phyloP scores from a whole-genome alignment of 2,888 invertebrate genomes.

The Dryobotodes eremita region DNA sequence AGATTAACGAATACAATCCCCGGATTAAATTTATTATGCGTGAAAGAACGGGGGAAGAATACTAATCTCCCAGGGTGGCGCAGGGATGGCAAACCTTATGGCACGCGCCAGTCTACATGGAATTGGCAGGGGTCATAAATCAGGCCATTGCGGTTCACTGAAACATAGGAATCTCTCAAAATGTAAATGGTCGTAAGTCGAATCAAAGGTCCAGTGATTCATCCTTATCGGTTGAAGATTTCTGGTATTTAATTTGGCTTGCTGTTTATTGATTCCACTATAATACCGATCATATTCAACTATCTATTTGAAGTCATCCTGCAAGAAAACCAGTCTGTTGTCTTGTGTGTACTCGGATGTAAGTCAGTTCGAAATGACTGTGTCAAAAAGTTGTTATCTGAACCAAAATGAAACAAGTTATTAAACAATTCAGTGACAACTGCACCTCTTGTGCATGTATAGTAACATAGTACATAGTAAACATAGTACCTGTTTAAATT shows the following conservation, averaged over 20 bases:
- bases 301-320: no score
- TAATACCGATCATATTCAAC: neutral
- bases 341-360: neutral
- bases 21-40: constrained; percentile 72
- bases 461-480: neutral
- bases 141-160: constrained; percentile 58
- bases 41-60: constrained; percentile 68
- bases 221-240: neutral
- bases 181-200: constrained; percentile 38
- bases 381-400: neutral
- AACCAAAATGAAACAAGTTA: neutral
- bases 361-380: neutral
- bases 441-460: no score
- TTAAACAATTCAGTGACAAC: neutral
- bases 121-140: constrained; percentile 61
- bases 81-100: constrained; percentile 62
- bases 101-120: constrained; percentile 46
- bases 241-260: neutral
- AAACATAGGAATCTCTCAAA: constrained; percentile 56
- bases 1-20: constrained; percentile 71
- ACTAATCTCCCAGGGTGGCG: constrained; percentile 62
- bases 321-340: neutral
- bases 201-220: neutral
- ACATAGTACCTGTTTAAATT: neutral
- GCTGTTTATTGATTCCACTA: no score